Conservation (phyloP, 2,888 invertebrate genomes). For the Aelia acuminata region DNA sequence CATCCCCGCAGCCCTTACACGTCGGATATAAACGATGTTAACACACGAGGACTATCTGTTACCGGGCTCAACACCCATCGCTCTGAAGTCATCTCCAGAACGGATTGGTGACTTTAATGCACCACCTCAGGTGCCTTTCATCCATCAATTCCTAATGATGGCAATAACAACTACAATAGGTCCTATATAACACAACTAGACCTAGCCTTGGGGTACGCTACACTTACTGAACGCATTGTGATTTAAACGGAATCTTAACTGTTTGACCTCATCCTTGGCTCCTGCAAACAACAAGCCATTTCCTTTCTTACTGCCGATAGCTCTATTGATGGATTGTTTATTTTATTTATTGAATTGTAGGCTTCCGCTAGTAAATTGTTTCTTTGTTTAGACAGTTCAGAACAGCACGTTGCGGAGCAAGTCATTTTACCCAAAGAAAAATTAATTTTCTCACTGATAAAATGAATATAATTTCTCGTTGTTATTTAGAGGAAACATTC, state of each 20-base stretch:
- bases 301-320: not conserved
- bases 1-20: not conserved
- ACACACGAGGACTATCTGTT: not conserved
- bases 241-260: not conserved
- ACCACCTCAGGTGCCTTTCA: not conserved
- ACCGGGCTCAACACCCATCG: not conserved
- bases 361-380: not conserved
- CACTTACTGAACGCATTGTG: not conserved
- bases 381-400: not conserved
- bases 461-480: not conserved
- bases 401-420: not conserved
- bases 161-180: not conserved
- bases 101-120: not conserved
- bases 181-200: not conserved
- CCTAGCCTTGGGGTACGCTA: not conserved
- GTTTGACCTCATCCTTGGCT: not conserved
- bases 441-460: not conserved
- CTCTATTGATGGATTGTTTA: not conserved
- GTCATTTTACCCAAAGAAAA: not conserved
- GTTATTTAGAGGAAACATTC: not conserved
- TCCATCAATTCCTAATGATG: not conserved
- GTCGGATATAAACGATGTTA: not conserved
- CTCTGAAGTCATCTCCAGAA: not conserved
- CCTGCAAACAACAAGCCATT: not conserved
- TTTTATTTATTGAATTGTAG: not conserved